Base-by-base conservation (phyloP, 2,797 vertebrate species). In the Hemibagrus guttatus region DNA sequence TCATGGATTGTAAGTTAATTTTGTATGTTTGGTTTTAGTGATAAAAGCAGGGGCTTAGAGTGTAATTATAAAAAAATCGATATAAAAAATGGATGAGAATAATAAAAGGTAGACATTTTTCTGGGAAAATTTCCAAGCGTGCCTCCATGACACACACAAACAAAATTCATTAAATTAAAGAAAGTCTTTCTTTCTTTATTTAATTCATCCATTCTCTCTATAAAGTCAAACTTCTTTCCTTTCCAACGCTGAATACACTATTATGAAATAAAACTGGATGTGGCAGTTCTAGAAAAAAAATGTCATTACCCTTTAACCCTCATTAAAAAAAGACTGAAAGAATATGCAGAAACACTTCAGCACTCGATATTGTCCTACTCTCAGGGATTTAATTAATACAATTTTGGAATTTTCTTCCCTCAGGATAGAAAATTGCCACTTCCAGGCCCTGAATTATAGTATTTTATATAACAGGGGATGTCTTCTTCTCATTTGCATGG, bases 401-500 rank as follows among this genome's bases (percentile, higher is more conserved):
- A 21, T 0, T 59, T 39, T 35, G 19, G 2, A 35, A 59, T 79
- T 80, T 80, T 26, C 1, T 49, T 49, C 1, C 58, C n/a, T 35
- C 9, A 23, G 75, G n/a, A 8, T 19, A 21, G 26, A 76, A 56
- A 54, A 56, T 26, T 71, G 23, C 14, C 7, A 0, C 56, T 28
- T 13, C 49, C 31, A 54, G 3, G 46, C 31, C n/a, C 46, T 52
- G 26, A 35, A 39, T 8, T 1, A 21, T 6, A 54, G 26, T 54
- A 54, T 54, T 75, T 78, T 12, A 58, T 58, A 56, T 8, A 52
- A 75, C 6, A 17, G 3, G 72, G 14, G 12, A 1, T 42, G 76
- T 26, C 19, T 42, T 63, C 17, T 61, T 42, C 78, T 79, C 58
- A 80, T 81, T 81, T 63, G 39, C 35, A 81, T 81, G 59, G 39